Evolutionary conservation across 2,113 vertebrate species (phyloP).

Genomic region (Cebus imitator): DNA sequence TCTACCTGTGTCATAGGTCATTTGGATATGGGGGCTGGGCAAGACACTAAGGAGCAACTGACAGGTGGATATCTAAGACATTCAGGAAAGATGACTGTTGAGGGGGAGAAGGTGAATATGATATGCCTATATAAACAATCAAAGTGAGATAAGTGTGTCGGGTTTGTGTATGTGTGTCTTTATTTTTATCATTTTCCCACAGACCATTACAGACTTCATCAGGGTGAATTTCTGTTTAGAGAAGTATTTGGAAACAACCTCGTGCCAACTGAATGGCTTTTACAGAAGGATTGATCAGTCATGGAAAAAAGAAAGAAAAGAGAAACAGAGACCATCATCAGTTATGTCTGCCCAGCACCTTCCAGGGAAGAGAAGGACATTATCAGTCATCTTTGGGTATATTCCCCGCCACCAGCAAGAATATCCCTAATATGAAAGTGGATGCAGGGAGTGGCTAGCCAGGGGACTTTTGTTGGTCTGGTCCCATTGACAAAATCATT

Average conservation of each 20-base stretch:
- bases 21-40: neutral
- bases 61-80: neutral
- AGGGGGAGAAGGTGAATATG: neutral
- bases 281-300: neutral
- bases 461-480: neutral
- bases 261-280: neutral
- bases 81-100: neutral
- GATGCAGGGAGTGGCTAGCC: neutral
- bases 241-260: constrained; percentile 4
- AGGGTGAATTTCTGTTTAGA: neutral
- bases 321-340: neutral
- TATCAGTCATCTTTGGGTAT: neutral
- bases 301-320: neutral
- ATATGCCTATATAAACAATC: neutral
- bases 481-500: neutral
- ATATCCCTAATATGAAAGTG: neutral
- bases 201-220: neutral
- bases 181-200: neutral
- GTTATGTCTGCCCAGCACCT: neutral
- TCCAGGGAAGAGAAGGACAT: neutral
- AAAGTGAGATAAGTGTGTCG: neutral
- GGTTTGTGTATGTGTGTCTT: neutral
- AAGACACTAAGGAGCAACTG: neutral
- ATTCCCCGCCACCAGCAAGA: neutral
- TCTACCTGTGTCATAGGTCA: neutral